phyloP scores from a whole-genome alignment of 1,140 invertebrate species.

The Dufourea novaeangliae region DNA sequence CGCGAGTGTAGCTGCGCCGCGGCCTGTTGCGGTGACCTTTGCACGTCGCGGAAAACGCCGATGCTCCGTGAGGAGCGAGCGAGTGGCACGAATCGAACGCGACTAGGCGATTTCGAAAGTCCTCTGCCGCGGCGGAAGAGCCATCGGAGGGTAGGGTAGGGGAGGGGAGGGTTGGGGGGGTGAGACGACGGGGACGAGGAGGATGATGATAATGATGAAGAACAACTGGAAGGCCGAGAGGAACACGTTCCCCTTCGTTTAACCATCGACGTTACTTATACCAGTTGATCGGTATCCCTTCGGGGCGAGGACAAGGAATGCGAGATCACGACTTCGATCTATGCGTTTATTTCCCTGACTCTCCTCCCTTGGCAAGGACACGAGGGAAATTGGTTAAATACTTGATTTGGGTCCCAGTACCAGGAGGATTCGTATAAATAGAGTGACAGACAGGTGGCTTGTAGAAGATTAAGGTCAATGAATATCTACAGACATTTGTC shows the following conservation, averaged over 20 bases:
- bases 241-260: slow-evolving; percentile 55
- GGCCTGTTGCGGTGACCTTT: slow-evolving; percentile 65
- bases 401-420: neutral
- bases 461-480: neutral
- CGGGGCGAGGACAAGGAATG: slow-evolving; percentile 16
- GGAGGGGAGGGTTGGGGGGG: slow-evolving; percentile 58
- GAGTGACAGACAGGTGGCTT: neutral
- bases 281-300: neutral
- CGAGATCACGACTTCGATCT: neutral
- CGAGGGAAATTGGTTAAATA: neutral
- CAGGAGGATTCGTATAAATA: neutral
- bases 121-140: slow-evolving; percentile 60
- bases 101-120: slow-evolving; percentile 67
- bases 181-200: slow-evolving; percentile 51
- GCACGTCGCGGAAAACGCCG: slow-evolving; percentile 67
- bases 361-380: neutral
- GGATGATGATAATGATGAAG: slow-evolving; percentile 66
- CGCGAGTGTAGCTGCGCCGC: slow-evolving; percentile 50
- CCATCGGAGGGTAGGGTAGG: slow-evolving; percentile 37
- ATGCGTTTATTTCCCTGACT: neutral
- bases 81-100: slow-evolving; percentile 68
- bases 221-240: slow-evolving; percentile 57
- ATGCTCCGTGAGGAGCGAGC: slow-evolving; percentile 64
- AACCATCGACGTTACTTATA: slow-evolving; percentile 21
- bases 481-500: neutral